Percentiles rank a stretch among this genome's conserved stretches.
Conservation (phyloP, 2,888 invertebrate species). For the Parnassius apollo region DNA sequence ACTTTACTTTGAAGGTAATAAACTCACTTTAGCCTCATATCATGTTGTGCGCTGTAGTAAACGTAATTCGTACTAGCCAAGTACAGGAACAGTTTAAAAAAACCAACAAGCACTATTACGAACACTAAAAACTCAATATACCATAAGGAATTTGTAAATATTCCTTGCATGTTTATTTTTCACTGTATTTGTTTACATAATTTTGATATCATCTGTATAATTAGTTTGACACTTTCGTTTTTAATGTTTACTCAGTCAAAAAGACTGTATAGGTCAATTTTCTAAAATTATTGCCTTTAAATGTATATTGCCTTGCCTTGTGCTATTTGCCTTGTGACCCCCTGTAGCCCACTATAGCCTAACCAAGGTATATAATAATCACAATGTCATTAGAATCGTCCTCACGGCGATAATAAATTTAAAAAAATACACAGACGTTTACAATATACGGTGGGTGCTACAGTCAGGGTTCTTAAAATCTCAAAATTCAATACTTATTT, state of each 20-base stretch:
- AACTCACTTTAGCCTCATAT: constrained; percentile 59
- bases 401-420: too few species aligned
- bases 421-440: too few species aligned
- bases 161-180: constrained; percentile 42
- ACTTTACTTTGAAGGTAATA: background rate
- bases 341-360: too few species aligned
- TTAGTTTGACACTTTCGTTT: constrained; percentile 8
- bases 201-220: constrained; percentile 16
- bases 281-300: too few species aligned
- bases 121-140: constrained; percentile 66
- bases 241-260: background rate
- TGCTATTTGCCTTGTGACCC: too few species aligned
- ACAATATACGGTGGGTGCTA: too few species aligned
- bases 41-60: constrained; percentile 48
- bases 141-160: constrained; percentile 61
- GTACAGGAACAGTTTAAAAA: constrained; percentile 61
- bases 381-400: too few species aligned
- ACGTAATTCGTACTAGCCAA: constrained; percentile 52
- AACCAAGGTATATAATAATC: too few species aligned
- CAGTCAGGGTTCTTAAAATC: too few species aligned
- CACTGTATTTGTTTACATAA: constrained; percentile 18
- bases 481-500: too few species aligned
- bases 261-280: background rate
- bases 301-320: too few species aligned
- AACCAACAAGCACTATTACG: constrained; percentile 45